A percentile compares a stretch with the other conserved stretches of the same genome.
phyloP scores from a whole-genome alignment of 1,140 invertebrate species.

The Hestina assimilis region DNA sequence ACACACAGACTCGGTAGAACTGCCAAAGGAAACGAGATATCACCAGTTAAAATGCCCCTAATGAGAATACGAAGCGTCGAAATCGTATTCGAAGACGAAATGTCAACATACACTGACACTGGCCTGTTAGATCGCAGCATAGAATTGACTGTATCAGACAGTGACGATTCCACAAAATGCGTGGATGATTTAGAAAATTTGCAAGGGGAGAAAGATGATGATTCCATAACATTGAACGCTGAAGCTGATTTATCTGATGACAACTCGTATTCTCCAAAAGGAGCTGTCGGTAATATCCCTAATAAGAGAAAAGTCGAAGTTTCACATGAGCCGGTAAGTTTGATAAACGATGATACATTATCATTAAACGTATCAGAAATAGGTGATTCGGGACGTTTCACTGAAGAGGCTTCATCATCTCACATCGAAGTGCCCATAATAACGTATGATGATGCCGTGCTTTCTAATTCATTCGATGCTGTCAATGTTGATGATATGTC shows the following conservation, averaged over 20 bases:
- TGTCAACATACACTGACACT: slow-evolving; percentile 63
- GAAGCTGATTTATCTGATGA: slow-evolving; percentile 63
- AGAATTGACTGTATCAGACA: slow-evolving; percentile 53
- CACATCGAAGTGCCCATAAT: slow-evolving; percentile 46
- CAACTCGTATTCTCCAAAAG: slow-evolving; percentile 34
- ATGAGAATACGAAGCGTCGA: slow-evolving; percentile 73
- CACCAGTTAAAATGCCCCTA: slow-evolving; percentile 63
- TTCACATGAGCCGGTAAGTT: slow-evolving; percentile 30
- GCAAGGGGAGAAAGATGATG: slow-evolving; percentile 47
- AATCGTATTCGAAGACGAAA: slow-evolving; percentile 72
- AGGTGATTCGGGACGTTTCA: slow-evolving; percentile 63
- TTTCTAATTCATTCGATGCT: slow-evolving; percentile 56
- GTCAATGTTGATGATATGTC: slow-evolving; percentile 48
- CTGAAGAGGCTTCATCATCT: slow-evolving; percentile 62
- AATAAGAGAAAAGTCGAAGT: not conserved
- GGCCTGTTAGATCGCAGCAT: slow-evolving; percentile 57
- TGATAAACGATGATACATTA: slow-evolving; percentile 40
- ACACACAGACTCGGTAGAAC: slow-evolving; percentile 47
- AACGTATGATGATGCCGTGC: slow-evolving; percentile 59
- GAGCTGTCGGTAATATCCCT: not conserved
- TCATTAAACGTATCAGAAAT: slow-evolving; percentile 60
- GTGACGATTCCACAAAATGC: slow-evolving; percentile 69
- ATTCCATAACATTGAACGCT: slow-evolving; percentile 65
- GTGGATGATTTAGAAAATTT: slow-evolving; percentile 59
- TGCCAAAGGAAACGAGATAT: slow-evolving; percentile 63